Evolutionary conservation across 1,140 invertebrate genomes (phyloP), one percentile per base, ranked within the genome.

Genomic region (Galleria mellonella): DNA sequence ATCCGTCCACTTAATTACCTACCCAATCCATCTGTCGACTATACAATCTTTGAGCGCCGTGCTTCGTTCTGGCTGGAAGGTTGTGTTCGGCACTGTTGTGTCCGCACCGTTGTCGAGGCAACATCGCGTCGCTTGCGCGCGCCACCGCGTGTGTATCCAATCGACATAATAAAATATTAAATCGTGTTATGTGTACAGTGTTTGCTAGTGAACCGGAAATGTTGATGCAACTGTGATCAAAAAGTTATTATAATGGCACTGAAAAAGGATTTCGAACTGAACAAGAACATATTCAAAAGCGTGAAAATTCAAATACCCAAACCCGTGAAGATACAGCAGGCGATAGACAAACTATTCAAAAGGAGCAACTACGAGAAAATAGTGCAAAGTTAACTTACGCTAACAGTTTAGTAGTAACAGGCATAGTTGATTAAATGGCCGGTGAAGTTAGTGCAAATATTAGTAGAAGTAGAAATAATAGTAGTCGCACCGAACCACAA

Each of bases 261-360:
- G 61, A 84, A 84, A 74, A 84, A 81, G 58, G 78, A 84, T 77
- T 77, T 75, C 65, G 78, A 83, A 51, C 45, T 76, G 12, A 66
- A 72, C 29, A 66, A 62, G 44, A 84, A 64, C 64, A 71, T 81
- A 59, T 78, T 82, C 59, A 84, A 83, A 53, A 68, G 62, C 51
- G 76, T 83, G 31, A 86, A 83, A 50, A 47, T 83, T n/a, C 44
- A 47, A 40, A 38, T 47, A 11, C 77, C 77, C 3, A 84, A 83
- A 61, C 54, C 60, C 28, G 56, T 54, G 14, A 86, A 84, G 57
- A 47, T 83, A 43, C 81, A 83, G 52, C 64, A 81, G 42, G 82
- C 82, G 3, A 61, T 85, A 57, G 76, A 82, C 33, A 82, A 73
- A 56, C 50, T 85, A 15, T 83, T 85, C 60, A 83, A 78, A 62